These are phyloP conservation scores for Tipula confusa DNA, from an alignment of 2,888 invertebrate genomes.

Conservation along the genomic window DNA sequence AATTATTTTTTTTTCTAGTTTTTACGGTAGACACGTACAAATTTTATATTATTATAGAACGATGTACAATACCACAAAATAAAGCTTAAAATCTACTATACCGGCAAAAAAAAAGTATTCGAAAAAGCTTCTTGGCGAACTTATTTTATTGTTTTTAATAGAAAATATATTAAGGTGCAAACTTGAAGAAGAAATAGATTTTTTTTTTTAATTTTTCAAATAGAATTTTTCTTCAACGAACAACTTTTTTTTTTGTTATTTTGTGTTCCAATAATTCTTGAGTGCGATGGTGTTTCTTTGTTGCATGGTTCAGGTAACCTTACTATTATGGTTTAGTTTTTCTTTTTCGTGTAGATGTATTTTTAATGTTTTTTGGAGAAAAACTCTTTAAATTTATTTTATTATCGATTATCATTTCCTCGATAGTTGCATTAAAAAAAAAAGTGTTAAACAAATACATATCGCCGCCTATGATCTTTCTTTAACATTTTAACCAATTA, in stretches of 20 bases:
- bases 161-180: neutral
- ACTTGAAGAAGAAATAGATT: neutral
- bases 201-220: neutral
- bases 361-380: neutral
- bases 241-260: neutral
- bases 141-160: neutral
- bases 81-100: neutral
- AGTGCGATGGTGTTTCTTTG: neutral
- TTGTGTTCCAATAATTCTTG: slow-evolving; percentile 7
- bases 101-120: neutral
- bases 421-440: neutral
- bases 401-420: neutral
- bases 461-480: too few species aligned
- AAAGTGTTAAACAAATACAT: too few species aligned
- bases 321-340: neutral
- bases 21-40: neutral
- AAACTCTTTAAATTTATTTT: neutral
- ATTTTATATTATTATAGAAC: neutral
- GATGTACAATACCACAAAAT: neutral
- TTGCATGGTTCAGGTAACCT: neutral
- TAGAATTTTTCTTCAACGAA: neutral
- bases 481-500: too few species aligned
- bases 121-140: neutral
- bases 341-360: neutral
- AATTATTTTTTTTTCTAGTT: too few species aligned